Base-by-base conservation (phyloP, 23 tunicate genomes). In the Trididemnum clinides region DNA sequence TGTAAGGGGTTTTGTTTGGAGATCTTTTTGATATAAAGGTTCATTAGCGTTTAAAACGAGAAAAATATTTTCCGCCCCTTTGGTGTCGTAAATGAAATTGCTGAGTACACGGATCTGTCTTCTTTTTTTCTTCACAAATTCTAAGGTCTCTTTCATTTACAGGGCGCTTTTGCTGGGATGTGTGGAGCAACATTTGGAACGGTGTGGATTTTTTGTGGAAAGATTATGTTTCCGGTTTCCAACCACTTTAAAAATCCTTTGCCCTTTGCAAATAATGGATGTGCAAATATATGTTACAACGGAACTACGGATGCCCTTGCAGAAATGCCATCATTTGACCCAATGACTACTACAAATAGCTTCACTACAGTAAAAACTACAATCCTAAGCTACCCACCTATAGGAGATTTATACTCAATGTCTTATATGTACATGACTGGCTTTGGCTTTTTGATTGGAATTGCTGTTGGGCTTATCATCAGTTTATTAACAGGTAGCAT, bases 321-420 rank as follows among this genome's bases (percentile, higher is more conserved):
- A 36, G 7, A 6, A 6, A 28, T 10, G 75, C 10, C 6, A 7
- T 10, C 37, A 31, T 3, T 3, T 25, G 3, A 25, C 22, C 5
- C 75, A 66, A 29, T 29, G 37, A 31, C 36, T 29, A 31, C 20
- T n/a, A n/a, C 37, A 31, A 32, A 36, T 29, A 28, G 6, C 6
- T 2, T 31, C 4, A 66, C 36, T 1, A 7, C 31, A 6, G 22
- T 4, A 34, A 33, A 35, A 26, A 64, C n/a, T 33, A 82, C 76
- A 54, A 64, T 78, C 19, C 28, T 84, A 1, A 7, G 23, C 28
- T 50, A 39, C 26, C 94, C 88, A 0, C 88, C 88, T 0, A 57
- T 89, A 0, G 94, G 88, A 10, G 94, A 84, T 36, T 65, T 89
- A 4, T 89, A 84, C 70, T 79, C 94, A 18, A 89, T 89, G 85